These are phyloP conservation scores for Ochropleura leucogaster DNA, from an alignment of 2,888 invertebrate genomes.

Conservation along the genomic window DNA sequence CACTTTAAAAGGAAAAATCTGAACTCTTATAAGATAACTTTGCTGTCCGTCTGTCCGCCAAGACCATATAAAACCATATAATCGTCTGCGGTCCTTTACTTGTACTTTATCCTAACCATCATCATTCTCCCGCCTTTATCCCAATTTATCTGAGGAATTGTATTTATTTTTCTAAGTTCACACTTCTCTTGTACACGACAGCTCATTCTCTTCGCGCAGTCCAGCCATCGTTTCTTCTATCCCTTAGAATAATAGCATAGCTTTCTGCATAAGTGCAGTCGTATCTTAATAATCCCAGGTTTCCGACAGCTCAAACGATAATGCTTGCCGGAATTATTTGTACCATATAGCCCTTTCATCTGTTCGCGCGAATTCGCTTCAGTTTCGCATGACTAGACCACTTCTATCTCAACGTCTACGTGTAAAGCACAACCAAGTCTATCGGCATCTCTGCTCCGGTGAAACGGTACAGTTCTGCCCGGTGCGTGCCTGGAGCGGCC, in stretches of 20 bases:
- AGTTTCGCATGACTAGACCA: conserved; percentile 12
- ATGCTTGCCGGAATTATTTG: background rate
- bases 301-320: background rate
- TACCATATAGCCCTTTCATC: background rate
- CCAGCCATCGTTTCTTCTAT: background rate
- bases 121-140: background rate
- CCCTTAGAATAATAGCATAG: background rate
- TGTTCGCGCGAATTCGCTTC: conserved; percentile 9
- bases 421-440: conserved; percentile 13
- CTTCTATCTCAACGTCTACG: conserved; percentile 1
- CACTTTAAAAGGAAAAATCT: too few relatives aligned
- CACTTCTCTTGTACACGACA: background rate
- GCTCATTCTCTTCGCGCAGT: background rate
- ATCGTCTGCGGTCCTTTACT: too few relatives aligned
- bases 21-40: too few relatives aligned
- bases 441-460: conserved; percentile 18
- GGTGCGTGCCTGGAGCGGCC: conserved; percentile 25
- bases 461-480: conserved; percentile 40
- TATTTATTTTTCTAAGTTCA: background rate
- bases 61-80: too few relatives aligned
- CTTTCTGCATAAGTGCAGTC: background rate
- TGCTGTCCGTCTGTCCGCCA: too few relatives aligned
- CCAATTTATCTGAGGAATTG: background rate
- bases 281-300: background rate
- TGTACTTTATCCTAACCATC: background rate